phyloP scores from a whole-genome alignment of 2,113 vertebrate genomes.

The Shinisaurus crocodilurus region DNA sequence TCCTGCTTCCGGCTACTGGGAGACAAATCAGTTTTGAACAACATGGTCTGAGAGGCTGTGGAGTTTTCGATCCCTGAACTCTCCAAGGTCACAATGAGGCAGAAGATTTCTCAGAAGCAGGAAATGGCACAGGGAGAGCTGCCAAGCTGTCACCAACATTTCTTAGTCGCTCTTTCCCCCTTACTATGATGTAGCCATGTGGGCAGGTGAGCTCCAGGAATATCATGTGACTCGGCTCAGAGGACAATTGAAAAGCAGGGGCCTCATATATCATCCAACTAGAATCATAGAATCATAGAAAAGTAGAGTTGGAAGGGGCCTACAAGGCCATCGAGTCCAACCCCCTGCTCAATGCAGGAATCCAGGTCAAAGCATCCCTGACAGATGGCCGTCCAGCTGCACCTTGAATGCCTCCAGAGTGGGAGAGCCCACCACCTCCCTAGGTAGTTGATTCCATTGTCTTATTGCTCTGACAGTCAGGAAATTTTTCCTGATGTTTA shows the following conservation, averaged over 20 bases:
- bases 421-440: too few relatives aligned
- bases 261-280: background rate
- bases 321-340: too few relatives aligned
- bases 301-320: too few relatives aligned
- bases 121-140: background rate
- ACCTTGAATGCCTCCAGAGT: too few relatives aligned
- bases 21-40: slow-evolving; percentile 51
- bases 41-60: slow-evolving; percentile 28
- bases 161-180: background rate
- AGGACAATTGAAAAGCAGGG: background rate
- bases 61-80: slow-evolving; percentile 32
- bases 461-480: too few relatives aligned
- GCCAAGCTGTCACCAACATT: background rate
- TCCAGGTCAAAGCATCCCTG: too few relatives aligned
- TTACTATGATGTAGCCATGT: background rate
- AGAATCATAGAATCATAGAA: too few relatives aligned
- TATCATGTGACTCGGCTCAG: background rate
- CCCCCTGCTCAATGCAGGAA: too few relatives aligned
- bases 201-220: background rate
- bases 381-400: too few relatives aligned
- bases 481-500: too few relatives aligned
- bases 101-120: slow-evolving; percentile 38
- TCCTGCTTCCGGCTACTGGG: slow-evolving; percentile 29
- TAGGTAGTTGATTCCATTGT: too few relatives aligned
- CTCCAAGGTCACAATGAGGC: slow-evolving; percentile 34